Conservation (phyloP, 2,888 invertebrate species). For the Alentia gelatinosa region DNA sequence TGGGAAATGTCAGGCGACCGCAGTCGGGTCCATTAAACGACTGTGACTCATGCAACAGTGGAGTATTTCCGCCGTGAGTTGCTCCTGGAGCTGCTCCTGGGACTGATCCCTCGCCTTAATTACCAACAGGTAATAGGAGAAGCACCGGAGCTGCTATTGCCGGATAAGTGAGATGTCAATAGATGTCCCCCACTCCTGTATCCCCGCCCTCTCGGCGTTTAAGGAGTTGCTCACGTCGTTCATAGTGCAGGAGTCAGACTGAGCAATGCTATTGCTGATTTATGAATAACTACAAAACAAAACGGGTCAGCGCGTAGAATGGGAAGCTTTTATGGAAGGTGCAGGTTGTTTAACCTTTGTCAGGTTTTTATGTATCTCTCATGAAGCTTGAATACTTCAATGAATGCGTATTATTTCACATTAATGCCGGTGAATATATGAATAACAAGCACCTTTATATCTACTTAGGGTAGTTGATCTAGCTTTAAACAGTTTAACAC, state of each 20-base stretch:
- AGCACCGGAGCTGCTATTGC: neutral
- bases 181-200: neutral
- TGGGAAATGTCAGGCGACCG: neutral
- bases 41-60: neutral
- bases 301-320: no score
- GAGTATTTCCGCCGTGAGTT: neutral
- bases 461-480: no score
- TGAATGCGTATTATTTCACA: no score
- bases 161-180: neutral
- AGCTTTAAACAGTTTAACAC: no score
- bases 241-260: neutral
- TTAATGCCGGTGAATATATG: no score
- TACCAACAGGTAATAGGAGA: neutral
- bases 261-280: neutral
- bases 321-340: no score
- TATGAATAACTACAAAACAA: no score
- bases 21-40: neutral
- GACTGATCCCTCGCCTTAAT: neutral
- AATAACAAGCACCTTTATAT: no score
- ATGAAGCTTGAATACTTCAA: no score
- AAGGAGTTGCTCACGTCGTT: neutral
- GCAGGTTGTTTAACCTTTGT: no score
- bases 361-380: no score
- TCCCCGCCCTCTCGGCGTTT: neutral
- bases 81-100: neutral